A percentile compares a stretch with the other conserved stretches of the same genome.
These are phyloP conservation scores for Malurus cyaneus DNA, from an alignment of 2,113 vertebrate species.

Conservation along the genomic window DNA sequence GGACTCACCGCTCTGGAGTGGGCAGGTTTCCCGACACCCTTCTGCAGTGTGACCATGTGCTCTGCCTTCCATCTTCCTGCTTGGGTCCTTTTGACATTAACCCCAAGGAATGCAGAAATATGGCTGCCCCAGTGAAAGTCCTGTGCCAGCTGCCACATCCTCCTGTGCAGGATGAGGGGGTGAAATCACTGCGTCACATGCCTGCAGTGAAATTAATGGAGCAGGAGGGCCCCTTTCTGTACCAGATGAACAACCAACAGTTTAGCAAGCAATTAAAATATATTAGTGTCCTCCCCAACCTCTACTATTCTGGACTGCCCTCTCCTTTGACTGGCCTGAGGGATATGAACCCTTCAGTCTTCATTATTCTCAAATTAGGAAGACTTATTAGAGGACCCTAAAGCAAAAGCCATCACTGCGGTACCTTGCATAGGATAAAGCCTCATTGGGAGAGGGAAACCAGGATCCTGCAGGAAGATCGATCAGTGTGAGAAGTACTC, in stretches of 20 bases:
- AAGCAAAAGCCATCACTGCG: not conserved
- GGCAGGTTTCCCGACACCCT: not conserved
- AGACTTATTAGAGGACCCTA: not conserved
- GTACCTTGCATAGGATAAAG: not conserved
- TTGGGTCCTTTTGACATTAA: not conserved
- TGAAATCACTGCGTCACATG: not conserved
- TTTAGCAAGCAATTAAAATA: constrained; percentile 17
- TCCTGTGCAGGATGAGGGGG: not conserved
- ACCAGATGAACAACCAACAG: not conserved
- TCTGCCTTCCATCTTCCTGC: not conserved
- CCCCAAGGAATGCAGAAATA: not conserved
- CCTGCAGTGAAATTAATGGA: not conserved
- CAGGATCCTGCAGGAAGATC: not conserved
- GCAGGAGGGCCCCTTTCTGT: not conserved
- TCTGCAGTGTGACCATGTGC: not conserved
- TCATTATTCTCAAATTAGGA: constrained; percentile 26
- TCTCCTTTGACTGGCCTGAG: not conserved
- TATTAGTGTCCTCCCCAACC: not conserved
- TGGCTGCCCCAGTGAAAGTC: not conserved
- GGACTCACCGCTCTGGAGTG: accelerated
- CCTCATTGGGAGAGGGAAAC: not conserved
- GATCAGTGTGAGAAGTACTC: not conserved
- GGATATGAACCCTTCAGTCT: constrained; percentile 1
- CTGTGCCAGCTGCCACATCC: not conserved
- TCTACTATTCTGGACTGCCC: not conserved